Base-by-base conservation (phyloP, 2,113 vertebrate genomes). In the Nothocercus julius region DNA sequence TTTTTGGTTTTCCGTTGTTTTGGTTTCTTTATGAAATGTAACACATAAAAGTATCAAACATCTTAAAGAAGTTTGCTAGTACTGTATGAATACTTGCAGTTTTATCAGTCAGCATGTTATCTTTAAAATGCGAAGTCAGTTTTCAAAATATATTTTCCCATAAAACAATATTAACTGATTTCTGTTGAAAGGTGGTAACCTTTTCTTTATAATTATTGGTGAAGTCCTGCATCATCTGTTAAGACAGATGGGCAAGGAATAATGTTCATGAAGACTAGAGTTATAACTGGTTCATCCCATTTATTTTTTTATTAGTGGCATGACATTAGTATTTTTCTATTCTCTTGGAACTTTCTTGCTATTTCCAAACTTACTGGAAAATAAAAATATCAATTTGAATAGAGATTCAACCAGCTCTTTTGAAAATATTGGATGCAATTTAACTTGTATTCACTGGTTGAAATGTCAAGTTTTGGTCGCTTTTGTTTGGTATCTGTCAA, bases 381-480 rank as follows among this genome's bases (percentile, higher is more conserved):
- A 85, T 56, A 90, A n/a, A 78, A 88, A 59, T 90, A 0, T 1
- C 17, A 90, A 86, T 64, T 95, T 92, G 86, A 93, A 86, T 61
- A 85, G 44, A 83, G 56, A 70, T 16, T 76, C 74, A 91, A 61
- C 18, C 25, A 72, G 21, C 9, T 32, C 20, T 83, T 75, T 74
- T 51, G 22, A 81, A 92, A 92, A 67, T 74, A 82, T 89, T 95
- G 73, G 82, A 90, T 88, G 28, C 21, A 81, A 90, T 24, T 70
- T 90, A 90, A 90, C 61, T 61, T 95, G 90, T 93, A 85, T 87
- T 93, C 85, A 81, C n/a, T 90, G 9, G 30, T 78, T 81, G 64
- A 97, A 97, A 96, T 92, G 88, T 95, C 92, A 96, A 92, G 45
- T 90, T 94, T 94, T 90, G 90, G 77, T 75, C 81, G 64, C 56